Conservation (phyloP, 53 echinoderm and acorn worm species). For the Echinometra lucunter region DNA sequence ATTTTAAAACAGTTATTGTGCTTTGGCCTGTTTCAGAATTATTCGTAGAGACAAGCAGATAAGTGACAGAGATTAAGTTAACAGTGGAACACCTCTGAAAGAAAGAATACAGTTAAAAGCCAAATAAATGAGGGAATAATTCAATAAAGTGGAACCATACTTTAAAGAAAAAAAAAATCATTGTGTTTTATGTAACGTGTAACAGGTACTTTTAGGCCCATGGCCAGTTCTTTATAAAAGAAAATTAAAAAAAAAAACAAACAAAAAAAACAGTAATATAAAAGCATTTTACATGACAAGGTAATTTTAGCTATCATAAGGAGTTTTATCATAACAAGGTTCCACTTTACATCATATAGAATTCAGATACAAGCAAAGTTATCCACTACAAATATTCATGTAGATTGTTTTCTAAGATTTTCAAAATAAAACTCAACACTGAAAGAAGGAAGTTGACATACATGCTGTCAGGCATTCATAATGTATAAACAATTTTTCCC, state of each 20-base stretch:
- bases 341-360: slow-evolving; percentile 8
- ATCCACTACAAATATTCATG: neutral
- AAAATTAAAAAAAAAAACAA: neutral
- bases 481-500: neutral
- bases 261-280: neutral
- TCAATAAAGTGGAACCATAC: neutral
- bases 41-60: slow-evolving; percentile 18
- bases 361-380: slow-evolving; percentile 27
- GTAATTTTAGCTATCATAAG: slow-evolving; percentile 16
- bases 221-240: neutral
- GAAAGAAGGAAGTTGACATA: neutral
- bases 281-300: neutral
- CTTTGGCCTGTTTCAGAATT: slow-evolving; percentile 30
- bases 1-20: neutral
- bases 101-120: neutral
- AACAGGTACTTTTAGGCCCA: neutral
- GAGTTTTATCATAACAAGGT: slow-evolving; percentile 16
- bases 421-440: slow-evolving; percentile 13
- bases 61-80: slow-evolving; percentile 24
- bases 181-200: neutral
- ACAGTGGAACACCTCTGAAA: slow-evolving; percentile 21
- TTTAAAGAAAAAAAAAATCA: neutral
- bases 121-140: neutral
- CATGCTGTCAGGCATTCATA: slow-evolving; percentile 10
- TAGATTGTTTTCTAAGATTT: slow-evolving; percentile 18